These are phyloP conservation scores for Cartodere bifasciata DNA, from an alignment of 2,888 invertebrate genomes.

Conservation along the genomic window DNA sequence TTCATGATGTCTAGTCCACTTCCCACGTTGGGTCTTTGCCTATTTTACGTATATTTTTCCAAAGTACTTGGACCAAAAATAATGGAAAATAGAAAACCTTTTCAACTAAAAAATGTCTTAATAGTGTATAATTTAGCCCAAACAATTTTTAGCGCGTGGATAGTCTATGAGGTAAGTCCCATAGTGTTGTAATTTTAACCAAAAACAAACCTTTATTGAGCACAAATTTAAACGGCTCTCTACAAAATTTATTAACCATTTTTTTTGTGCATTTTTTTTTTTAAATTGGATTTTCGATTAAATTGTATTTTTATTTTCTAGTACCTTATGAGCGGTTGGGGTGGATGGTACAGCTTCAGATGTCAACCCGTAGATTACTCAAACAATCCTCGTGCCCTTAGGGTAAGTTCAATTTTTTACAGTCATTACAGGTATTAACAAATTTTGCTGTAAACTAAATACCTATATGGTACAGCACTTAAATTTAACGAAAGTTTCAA, in stretches of 20 bases:
- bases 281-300: constrained; percentile 5
- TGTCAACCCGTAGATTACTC: constrained; percentile 80
- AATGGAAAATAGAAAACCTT: constrained; percentile 84
- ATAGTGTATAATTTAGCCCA: constrained; percentile 82
- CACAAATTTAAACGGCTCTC: not conserved
- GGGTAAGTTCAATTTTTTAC: constrained; percentile 41
- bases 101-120: constrained; percentile 66
- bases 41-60: constrained; percentile 79
- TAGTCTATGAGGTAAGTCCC: constrained; percentile 61
- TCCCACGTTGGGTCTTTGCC: constrained; percentile 79
- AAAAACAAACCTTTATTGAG: not conserved
- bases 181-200: not conserved
- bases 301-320: constrained; percentile 30
- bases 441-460: too few relatives aligned
- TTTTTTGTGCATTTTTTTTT: constrained; percentile 1
- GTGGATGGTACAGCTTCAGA: constrained; percentile 57
- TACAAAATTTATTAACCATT: not conserved
- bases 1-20: constrained; percentile 89
- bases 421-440: too few relatives aligned
- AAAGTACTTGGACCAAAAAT: constrained; percentile 70
- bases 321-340: constrained; percentile 51
- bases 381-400: constrained; percentile 48
- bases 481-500: too few relatives aligned
- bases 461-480: too few relatives aligned
- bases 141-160: constrained; percentile 83